Evolutionary conservation across 2,113 vertebrate genomes (phyloP).

Genomic region (Abramis brama): DNA sequence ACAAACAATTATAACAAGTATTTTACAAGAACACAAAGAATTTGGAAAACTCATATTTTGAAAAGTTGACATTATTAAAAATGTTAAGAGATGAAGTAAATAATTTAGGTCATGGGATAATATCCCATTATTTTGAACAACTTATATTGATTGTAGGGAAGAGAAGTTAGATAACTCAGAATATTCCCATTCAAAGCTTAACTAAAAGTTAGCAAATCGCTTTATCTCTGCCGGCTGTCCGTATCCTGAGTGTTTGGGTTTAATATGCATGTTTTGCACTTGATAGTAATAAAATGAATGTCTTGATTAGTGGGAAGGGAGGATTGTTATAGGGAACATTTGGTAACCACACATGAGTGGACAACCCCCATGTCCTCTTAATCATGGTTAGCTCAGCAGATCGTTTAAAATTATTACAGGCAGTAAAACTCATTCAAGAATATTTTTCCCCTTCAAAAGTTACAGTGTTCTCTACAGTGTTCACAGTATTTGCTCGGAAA

Average conservation of each 20-base stretch:
- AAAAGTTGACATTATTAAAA: neutral
- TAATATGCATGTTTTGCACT: slow-evolving; percentile 37
- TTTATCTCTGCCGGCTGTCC: neutral
- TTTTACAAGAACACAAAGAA: neutral
- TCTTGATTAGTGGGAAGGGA: slow-evolving; percentile 64
- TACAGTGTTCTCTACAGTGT: neutral
- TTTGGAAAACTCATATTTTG: neutral
- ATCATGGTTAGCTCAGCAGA: slow-evolving; percentile 49
- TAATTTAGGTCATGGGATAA: neutral
- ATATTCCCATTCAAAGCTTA: neutral
- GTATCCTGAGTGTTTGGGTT: slow-evolving; percentile 39
- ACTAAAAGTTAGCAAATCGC: neutral
- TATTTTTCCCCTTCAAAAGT: neutral
- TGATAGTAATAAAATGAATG: slow-evolving; percentile 40
- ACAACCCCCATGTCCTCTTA: slow-evolving; percentile 50
- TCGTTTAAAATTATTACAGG: neutral
- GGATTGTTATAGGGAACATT: slow-evolving; percentile 70
- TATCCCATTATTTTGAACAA: neutral
- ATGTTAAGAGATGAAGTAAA: neutral
- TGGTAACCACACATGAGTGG: slow-evolving; percentile 60
- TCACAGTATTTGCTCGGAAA: neutral
- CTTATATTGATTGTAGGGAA: neutral
- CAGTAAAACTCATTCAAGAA: neutral
- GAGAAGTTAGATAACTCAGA: neutral
- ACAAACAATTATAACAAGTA: neutral